phyloP scores from a whole-genome alignment of 2,113 vertebrate species.

The Mustelus asterias region DNA sequence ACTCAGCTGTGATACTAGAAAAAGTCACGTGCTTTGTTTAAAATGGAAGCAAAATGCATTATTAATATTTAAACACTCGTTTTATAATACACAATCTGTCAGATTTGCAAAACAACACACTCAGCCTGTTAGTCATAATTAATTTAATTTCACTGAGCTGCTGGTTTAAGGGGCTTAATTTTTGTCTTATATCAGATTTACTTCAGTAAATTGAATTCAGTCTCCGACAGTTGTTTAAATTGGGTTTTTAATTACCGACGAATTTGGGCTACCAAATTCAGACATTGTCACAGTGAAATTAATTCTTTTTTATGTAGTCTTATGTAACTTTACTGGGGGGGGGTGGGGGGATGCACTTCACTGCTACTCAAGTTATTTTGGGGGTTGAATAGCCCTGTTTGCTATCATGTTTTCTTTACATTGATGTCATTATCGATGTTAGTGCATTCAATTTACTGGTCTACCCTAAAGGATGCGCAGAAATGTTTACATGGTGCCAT shows the following conservation, averaged over 20 bases:
- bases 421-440: background rate
- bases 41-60: background rate
- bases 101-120: background rate
- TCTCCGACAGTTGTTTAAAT: background rate
- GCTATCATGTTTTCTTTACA: background rate
- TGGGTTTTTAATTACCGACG: background rate
- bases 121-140: background rate
- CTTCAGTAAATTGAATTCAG: background rate
- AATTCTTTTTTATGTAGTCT: background rate
- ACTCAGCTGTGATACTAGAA: background rate
- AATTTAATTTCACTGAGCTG: background rate
- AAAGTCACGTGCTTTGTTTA: background rate
- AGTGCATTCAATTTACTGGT: conserved; percentile 6
- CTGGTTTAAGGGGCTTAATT: background rate
- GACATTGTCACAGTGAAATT: background rate
- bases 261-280: background rate
- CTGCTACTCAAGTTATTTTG: background rate
- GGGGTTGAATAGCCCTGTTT: background rate
- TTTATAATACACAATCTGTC: background rate
- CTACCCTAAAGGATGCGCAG: background rate
- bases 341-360: background rate
- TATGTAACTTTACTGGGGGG: background rate
- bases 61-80: background rate
- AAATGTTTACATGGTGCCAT: background rate
- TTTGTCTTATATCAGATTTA: background rate